Base-by-base conservation (phyloP, 2,888 invertebrate genomes). In the Ochropleura plecta region DNA sequence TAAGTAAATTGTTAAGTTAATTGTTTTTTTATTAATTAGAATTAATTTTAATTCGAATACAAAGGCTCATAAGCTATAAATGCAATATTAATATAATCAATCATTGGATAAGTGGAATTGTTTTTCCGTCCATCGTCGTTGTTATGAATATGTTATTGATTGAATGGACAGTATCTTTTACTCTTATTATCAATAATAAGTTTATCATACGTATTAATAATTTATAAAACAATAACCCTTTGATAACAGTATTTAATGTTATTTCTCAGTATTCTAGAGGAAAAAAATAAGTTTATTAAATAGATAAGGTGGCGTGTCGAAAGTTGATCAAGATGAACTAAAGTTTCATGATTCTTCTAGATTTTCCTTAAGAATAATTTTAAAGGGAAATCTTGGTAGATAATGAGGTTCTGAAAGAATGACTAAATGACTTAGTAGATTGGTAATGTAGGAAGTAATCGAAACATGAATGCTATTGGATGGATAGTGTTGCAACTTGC, bases 401-500 rank as follows among this genome's bases (percentile, higher is more conserved):
- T 7, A 62, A 40, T n/a, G 73, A 30, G 40, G 40, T 74, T 51
- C 9, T 20, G 46, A 51, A 73, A 73, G 10, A 60, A 60, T n/a
- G 0, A 14, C 30, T 20, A 42, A 60, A 2, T 8, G 30, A 40
- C 40, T 16, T 14, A n/a, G 10, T 40, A 46, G 30, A 74, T 62
- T 60, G 44, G 16, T 51, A 74, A 74, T 8, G 60, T 14, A 73
- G 46, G 74, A 73, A 73, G 60, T 74, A 40, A 53, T 60, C n/a
- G 42, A 53, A n/a, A 40, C n/a, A 9, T 72, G 48, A 72, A 59
- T 20, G 20, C 18, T 44, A 49, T 30, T 44, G 49, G n/a, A 5
- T 44, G 49, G n/a, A 5, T 14, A 42, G n/a, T 73, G 60, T 60
- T 62, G 46, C 46, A 73, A 73, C 30, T 30, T 30, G 30, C 30